Conservation (phyloP, 2,113 vertebrate genomes). For the Eudyptes chrysolophus region DNA sequence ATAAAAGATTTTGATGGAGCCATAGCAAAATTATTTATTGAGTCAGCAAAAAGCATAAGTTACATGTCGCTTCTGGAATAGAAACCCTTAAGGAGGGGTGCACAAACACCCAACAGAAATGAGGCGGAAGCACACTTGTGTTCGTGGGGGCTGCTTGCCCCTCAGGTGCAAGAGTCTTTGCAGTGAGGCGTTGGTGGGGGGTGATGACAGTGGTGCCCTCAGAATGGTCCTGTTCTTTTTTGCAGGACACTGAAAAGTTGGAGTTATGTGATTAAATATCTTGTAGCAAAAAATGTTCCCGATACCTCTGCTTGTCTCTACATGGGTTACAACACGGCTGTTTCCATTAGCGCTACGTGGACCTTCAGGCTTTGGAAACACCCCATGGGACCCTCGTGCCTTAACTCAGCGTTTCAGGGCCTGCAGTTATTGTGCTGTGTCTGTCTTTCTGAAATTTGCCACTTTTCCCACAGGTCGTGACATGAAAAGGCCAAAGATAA, state of each 20-base stretch:
- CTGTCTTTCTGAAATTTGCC: not conserved
- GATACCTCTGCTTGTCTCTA: not conserved
- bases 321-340: not conserved
- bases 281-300: not conserved
- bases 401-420: not conserved
- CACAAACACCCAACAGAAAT: not conserved
- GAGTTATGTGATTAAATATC: not conserved
- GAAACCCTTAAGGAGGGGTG: not conserved
- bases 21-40: not conserved
- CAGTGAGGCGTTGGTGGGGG: not conserved
- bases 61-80: not conserved
- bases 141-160: not conserved
- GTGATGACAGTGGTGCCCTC: not conserved
- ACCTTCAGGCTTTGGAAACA: not conserved
- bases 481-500: not conserved
- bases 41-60: not conserved
- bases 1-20: not conserved
- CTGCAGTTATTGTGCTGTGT: not conserved
- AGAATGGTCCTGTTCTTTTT: not conserved
- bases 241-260: not conserved
- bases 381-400: fast-evolving
- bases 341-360: not conserved
- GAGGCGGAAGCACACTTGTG: not conserved
- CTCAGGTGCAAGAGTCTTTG: not conserved
- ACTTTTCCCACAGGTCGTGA: not conserved